Conservation (phyloP, 2,888 invertebrate species). For the Dryobota labecula region DNA sequence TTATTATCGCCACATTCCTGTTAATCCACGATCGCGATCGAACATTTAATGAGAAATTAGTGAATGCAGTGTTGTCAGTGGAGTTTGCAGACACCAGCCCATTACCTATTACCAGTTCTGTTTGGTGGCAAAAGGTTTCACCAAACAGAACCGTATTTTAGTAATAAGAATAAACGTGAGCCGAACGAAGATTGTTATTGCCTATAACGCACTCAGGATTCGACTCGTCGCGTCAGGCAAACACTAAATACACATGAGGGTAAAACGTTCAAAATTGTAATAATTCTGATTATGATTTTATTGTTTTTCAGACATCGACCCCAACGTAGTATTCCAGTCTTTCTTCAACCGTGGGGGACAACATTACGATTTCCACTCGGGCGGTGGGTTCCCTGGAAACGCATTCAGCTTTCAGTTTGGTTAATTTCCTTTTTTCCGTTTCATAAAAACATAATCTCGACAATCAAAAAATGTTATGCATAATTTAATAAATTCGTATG, state of each 20-base stretch:
- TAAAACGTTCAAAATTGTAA: background rate
- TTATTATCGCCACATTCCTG: background rate
- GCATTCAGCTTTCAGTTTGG: conserved; percentile 93
- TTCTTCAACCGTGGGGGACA: conserved; percentile 93
- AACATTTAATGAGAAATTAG: background rate
- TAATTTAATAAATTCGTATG: conserved; percentile 57
- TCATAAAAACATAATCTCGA: conserved; percentile 45
- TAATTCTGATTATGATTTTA: conserved; percentile 27
- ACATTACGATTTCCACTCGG: conserved; percentile 89
- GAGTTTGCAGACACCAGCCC: too few species aligned
- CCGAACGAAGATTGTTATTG: background rate
- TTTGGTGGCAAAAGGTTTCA: too few species aligned
- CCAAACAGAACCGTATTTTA: background rate
- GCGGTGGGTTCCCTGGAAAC: conserved; percentile 90
- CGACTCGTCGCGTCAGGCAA: background rate
- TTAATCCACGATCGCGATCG: background rate
- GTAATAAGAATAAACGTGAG: conserved; percentile 4
- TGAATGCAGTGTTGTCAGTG: background rate
- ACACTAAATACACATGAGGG: background rate
- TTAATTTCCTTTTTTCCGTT: conserved; percentile 75
- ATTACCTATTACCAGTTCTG: too few species aligned
- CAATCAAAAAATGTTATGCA: conserved; percentile 58
- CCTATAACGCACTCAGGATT: background rate
- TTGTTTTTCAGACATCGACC: conserved; percentile 93
- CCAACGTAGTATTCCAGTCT: conserved; percentile 95